Conservation (phyloP, 2,113 vertebrate genomes). For the Crotophaga sulcirostris region DNA sequence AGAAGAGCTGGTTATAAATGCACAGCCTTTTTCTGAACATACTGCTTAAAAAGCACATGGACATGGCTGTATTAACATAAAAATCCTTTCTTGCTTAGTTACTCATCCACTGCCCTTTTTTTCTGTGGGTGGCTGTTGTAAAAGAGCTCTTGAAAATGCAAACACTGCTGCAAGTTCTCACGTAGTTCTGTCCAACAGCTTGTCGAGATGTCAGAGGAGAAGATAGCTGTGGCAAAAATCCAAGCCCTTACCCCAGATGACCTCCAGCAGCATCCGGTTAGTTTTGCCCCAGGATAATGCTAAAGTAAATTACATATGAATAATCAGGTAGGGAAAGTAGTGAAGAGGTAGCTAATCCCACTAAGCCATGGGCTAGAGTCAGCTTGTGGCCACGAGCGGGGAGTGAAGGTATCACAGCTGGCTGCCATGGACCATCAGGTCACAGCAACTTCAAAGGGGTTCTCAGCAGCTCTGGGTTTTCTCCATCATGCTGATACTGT, state of each 20-base stretch:
- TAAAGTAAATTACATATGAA: conserved; percentile 7
- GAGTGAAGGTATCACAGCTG: conserved; percentile 17
- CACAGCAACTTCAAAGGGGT: conserved; percentile 16
- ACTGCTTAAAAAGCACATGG: neutral
- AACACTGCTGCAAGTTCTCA: conserved; percentile 8
- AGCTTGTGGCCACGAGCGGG: neutral
- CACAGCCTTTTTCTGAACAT: neutral
- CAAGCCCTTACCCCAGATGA: neutral
- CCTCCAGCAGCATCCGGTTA: neutral
- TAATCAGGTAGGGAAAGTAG: neutral
- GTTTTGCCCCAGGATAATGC: conserved; percentile 5
- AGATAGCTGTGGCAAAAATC: neutral
- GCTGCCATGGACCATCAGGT: neutral
- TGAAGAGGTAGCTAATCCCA: conserved; percentile 23
- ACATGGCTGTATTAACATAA: conserved; percentile 5
- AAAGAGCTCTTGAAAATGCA: conserved; percentile 20
- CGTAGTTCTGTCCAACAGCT: conserved; percentile 9
- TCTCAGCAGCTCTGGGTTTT: neutral
- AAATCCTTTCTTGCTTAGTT: neutral
- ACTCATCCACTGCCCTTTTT: conserved; percentile 14
- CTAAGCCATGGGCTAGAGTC: neutral
- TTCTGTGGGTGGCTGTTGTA: neutral
- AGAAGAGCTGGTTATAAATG: conserved; percentile 23
- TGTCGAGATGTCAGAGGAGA: conserved; percentile 4
- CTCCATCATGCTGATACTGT: neutral